Conservation (phyloP, 1,140 invertebrate species). For the Yoshiicerus persimilis region DNA sequence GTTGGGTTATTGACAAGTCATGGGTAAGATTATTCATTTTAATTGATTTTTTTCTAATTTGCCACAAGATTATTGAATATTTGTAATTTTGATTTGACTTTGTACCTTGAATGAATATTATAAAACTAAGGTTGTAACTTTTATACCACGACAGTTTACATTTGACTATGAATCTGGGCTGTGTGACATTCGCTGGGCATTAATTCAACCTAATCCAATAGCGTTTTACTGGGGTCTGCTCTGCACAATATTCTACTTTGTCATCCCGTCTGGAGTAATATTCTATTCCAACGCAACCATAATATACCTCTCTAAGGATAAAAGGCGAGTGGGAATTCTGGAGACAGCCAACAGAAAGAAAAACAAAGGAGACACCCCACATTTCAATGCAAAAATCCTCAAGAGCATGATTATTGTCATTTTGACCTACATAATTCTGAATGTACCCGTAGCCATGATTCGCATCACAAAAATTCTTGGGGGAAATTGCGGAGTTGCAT, state of each 20-base stretch:
- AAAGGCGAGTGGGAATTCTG: conserved; percentile 11
- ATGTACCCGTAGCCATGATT: not conserved
- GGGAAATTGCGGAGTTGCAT: not conserved
- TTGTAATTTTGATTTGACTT: not conserved
- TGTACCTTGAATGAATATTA: too few species aligned
- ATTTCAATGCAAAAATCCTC: conserved; percentile 27
- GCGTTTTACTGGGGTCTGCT: conserved; percentile 10
- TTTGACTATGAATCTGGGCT: conserved; percentile 27
- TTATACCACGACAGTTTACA: not conserved
- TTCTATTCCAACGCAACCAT: conserved; percentile 8
- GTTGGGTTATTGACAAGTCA: not conserved
- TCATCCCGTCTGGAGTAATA: conserved; percentile 4
- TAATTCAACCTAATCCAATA: not conserved
- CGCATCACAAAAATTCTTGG: not conserved
- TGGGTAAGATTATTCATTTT: not conserved
- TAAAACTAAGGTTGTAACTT: not conserved
- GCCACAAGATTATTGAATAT: not conserved
- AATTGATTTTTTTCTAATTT: not conserved
- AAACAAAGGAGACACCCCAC: not conserved
- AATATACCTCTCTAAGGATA: conserved; percentile 23
- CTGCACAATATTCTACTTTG: conserved; percentile 5
- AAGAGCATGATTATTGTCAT: conserved; percentile 37
- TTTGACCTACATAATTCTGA: conserved; percentile 24
- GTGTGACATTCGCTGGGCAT: conserved; percentile 23
- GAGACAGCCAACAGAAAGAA: not conserved